Evolutionary conservation across 2,888 invertebrate species (phyloP).

Genomic region (Abrostola tripartita): DNA sequence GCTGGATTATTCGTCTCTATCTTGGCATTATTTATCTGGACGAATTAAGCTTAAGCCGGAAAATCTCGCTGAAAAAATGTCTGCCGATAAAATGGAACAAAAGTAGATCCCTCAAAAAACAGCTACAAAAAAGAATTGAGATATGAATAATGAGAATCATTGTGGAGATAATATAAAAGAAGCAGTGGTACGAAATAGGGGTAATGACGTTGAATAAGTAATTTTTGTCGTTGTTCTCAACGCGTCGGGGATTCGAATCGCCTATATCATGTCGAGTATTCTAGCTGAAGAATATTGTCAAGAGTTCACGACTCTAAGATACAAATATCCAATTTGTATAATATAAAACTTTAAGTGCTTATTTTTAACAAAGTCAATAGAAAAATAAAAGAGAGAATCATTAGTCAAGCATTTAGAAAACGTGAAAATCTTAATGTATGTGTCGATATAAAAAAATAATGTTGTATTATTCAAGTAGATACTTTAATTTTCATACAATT

Average conservation of each 20-base stretch:
- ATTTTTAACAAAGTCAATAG: too few species aligned
- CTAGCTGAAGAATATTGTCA: too few species aligned
- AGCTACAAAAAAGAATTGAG: conserved; percentile 68
- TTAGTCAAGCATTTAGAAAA: too few species aligned
- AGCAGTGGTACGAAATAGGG: conserved; percentile 65
- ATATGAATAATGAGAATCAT: conserved; percentile 77
- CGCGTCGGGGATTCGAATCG: conserved; percentile 33
- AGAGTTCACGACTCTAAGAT: too few species aligned
- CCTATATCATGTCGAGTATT: conserved; percentile 6
- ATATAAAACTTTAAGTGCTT: too few species aligned
- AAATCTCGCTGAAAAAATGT: conserved; percentile 71
- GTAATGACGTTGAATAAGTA: conserved; percentile 69
- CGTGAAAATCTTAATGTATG: too few species aligned
- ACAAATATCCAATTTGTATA: neutral
- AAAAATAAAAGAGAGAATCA: too few species aligned
- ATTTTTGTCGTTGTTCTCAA: conserved; percentile 47
- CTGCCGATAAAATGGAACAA: conserved; percentile 71
- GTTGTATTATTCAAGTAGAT: too few species aligned
- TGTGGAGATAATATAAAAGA: conserved; percentile 71
- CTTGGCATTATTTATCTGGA: conserved; percentile 79
- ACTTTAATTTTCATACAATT: too few species aligned
- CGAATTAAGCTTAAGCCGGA: conserved; percentile 68
- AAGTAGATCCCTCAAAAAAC: conserved; percentile 61
- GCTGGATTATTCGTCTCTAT: conserved; percentile 71
- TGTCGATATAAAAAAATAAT: too few species aligned